Conservation (phyloP, 2,888 invertebrate species). For the Polymixis lichenea region DNA sequence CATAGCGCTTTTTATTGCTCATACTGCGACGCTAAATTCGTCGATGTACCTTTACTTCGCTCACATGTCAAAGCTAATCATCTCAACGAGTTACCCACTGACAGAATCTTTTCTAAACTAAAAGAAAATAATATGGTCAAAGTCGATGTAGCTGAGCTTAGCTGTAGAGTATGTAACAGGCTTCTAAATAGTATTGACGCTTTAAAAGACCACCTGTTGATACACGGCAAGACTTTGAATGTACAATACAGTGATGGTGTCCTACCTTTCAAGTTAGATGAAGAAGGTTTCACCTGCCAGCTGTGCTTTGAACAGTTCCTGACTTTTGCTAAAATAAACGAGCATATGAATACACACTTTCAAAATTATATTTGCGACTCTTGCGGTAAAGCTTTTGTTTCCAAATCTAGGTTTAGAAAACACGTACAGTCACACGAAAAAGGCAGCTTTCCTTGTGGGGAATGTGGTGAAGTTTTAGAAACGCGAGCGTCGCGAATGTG, state of each 20-base stretch:
- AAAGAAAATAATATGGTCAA: conserved; percentile 87
- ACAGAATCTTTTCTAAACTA: conserved; percentile 82
- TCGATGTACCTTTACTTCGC: conserved; percentile 77
- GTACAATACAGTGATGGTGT: conserved; percentile 83
- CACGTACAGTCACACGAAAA: conserved; percentile 84
- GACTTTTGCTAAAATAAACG: conserved; percentile 82
- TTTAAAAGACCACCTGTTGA: conserved; percentile 80
- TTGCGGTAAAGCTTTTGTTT: conserved; percentile 85
- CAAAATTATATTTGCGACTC: conserved; percentile 85
- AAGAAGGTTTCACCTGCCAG: conserved; percentile 80
- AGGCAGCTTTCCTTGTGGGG: conserved; percentile 82
- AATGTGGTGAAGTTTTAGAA: conserved; percentile 79
- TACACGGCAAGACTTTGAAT: conserved; percentile 76
- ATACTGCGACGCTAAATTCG: conserved; percentile 83
- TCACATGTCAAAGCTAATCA: conserved; percentile 78
- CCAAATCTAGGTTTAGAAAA: conserved; percentile 82
- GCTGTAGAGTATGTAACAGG: conserved; percentile 80
- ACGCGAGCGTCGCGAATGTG: conserved; percentile 81
- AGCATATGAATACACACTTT: conserved; percentile 86
- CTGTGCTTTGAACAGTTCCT: conserved; percentile 77
- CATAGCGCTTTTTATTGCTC: conserved; percentile 85
- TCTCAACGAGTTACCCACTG: conserved; percentile 76
- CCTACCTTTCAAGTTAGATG: conserved; percentile 82
- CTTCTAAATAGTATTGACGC: conserved; percentile 73
- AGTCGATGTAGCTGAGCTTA: conserved; percentile 81